phyloP scores from a whole-genome alignment of 2,888 invertebrate genomes.

The Pachymerium ferrugineum region DNA sequence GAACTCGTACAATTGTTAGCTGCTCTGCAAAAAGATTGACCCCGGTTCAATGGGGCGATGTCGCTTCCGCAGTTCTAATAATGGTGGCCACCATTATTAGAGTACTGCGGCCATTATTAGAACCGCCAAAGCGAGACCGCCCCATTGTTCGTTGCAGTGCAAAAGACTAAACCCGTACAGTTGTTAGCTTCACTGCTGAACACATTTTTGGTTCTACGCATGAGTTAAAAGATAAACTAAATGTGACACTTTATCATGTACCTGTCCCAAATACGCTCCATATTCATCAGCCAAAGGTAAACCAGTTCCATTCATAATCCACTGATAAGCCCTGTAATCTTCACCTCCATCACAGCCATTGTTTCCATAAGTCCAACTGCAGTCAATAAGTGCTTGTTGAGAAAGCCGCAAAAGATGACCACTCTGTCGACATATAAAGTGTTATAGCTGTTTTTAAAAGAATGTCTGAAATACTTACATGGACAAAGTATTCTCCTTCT shows the following conservation, averaged over 20 bases:
- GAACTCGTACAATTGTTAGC: too few species aligned
- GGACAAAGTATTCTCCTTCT: conserved; percentile 83
- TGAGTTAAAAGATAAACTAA: conserved; percentile 14
- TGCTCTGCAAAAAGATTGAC: too few species aligned
- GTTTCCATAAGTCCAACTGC: conserved; percentile 93
- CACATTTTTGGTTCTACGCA: neutral
- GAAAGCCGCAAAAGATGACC: conserved; percentile 75
- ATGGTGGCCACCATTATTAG: too few species aligned
- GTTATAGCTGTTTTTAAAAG: neutral
- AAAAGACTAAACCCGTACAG: too few species aligned
- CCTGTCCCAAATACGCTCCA: conserved; percentile 84
- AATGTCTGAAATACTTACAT: conserved; percentile 42
- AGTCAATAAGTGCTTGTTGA: conserved; percentile 90
- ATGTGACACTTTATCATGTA: conserved; percentile 49
- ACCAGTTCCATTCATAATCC: conserved; percentile 84
- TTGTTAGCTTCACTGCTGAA: too few species aligned
- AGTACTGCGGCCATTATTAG: too few species aligned
- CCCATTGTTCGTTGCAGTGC: too few species aligned
- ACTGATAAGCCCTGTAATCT: conserved; percentile 86
- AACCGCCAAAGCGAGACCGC: too few species aligned
- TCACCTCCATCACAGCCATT: conserved; percentile 98
- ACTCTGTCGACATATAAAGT: conserved; percentile 46
- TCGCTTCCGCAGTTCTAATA: too few species aligned
- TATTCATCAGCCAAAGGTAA: conserved; percentile 85
- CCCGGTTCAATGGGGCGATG: too few species aligned